Conservation (phyloP, 2,888 invertebrate species). For the Synanthedon vespiformis region DNA sequence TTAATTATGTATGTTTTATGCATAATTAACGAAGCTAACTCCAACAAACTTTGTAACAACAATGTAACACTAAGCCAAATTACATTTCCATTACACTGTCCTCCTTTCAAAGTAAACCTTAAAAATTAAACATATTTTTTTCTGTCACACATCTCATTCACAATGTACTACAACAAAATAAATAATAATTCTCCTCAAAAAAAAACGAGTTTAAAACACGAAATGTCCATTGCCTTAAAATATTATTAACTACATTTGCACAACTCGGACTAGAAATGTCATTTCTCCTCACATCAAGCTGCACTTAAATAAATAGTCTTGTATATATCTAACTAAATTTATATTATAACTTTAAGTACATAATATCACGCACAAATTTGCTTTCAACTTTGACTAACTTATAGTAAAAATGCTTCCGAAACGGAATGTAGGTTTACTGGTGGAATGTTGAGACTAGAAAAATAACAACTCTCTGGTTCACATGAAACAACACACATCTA, state of each 20-base stretch:
- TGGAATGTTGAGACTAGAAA: constrained; percentile 14
- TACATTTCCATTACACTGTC: too few species aligned
- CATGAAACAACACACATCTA: background rate
- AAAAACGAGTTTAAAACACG: background rate
- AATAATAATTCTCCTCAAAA: too few species aligned
- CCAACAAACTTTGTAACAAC: too few species aligned
- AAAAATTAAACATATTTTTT: too few species aligned
- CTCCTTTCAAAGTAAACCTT: too few species aligned
- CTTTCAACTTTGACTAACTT: constrained; percentile 11
- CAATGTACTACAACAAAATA: too few species aligned
- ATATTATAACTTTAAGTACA: constrained; percentile 34
- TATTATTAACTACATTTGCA: constrained; percentile 24
- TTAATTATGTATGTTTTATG: too few species aligned
- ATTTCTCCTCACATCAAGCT: constrained; percentile 26
- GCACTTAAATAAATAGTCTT: constrained; percentile 31
- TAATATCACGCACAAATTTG: constrained; percentile 52
- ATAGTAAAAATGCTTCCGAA: background rate
- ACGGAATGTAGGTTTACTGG: background rate
- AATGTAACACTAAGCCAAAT: too few species aligned
- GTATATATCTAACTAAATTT: constrained; percentile 18
- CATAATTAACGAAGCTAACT: too few species aligned
- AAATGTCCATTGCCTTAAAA: constrained; percentile 3
- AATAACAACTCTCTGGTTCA: background rate
- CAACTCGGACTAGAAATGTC: constrained; percentile 44
- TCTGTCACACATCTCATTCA: too few species aligned